These are phyloP conservation scores for Python bivittatus DNA, from an alignment of 2,113 vertebrate genomes.

Conservation along the genomic window DNA sequence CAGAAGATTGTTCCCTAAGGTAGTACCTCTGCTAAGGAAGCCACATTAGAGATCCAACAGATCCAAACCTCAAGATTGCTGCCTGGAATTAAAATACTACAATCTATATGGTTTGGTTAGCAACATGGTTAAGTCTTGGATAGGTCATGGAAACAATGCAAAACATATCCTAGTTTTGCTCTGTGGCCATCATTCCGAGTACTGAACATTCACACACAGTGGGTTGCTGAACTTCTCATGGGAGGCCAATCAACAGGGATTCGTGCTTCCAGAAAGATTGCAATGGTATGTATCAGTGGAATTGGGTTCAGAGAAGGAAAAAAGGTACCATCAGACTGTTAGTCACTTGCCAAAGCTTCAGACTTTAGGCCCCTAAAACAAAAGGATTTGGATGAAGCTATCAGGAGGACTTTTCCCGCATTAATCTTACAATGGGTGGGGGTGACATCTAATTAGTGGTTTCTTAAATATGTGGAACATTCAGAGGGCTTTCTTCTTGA, in stretches of 20 bases:
- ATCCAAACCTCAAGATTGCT: too few relatives aligned
- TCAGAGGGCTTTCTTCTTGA: background rate
- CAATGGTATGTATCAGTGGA: background rate
- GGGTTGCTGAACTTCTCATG: background rate
- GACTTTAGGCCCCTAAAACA: background rate
- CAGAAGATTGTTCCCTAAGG: background rate
- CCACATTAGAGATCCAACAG: background rate
- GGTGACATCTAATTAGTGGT: conserved; percentile 10
- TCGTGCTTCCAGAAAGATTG: background rate
- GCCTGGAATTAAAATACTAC: background rate
- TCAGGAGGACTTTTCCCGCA: background rate
- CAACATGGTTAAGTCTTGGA: background rate
- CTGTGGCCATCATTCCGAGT: too few relatives aligned
- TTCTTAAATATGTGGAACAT: background rate
- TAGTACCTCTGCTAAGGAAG: background rate
- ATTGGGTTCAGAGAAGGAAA: background rate
- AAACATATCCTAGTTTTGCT: background rate
- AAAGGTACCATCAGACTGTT: background rate
- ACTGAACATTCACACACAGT: background rate
- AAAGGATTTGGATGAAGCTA: background rate
- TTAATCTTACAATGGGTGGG: background rate
- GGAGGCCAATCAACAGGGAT: background rate
- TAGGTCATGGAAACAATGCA: background rate
- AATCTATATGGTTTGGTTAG: background rate
- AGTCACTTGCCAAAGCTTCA: background rate